Evolutionary conservation across 2,888 invertebrate species (phyloP).

Genomic region (Agrotis ipsilon): DNA sequence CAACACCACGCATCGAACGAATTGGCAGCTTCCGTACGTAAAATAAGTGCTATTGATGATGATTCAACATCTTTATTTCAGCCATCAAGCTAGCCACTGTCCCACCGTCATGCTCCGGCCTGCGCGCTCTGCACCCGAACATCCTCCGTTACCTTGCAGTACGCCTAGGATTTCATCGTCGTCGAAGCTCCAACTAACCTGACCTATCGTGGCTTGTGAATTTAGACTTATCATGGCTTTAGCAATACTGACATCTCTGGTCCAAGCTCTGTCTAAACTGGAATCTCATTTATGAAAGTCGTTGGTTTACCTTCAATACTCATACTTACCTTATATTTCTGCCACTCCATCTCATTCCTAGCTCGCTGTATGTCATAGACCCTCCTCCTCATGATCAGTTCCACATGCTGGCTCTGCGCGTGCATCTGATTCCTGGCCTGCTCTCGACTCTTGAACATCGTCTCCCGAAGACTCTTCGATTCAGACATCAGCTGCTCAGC

Average conservation of each 20-base stretch:
- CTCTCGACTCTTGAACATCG: conserved; percentile 95
- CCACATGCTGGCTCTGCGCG: conserved; percentile 95
- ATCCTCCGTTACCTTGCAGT: background rate
- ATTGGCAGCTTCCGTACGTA: background rate
- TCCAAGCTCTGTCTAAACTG: too few species aligned
- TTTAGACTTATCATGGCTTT: too few species aligned
- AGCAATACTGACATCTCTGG: background rate
- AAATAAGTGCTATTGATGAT: background rate
- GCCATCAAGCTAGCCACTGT: too few species aligned
- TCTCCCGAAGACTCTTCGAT: conserved; percentile 94
- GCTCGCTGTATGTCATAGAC: conserved; percentile 97
- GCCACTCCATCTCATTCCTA: conserved; percentile 97
- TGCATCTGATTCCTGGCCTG: conserved; percentile 95
- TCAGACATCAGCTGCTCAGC: conserved; percentile 96
- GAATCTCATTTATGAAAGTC: background rate
- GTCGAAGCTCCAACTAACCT: too few species aligned
- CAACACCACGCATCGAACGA: background rate
- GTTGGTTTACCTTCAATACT: background rate
- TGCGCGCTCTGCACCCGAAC: background rate
- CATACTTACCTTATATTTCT: conserved; percentile 89
- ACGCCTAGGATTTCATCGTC: too few species aligned
- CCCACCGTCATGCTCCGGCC: too few species aligned
- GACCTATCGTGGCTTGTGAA: too few species aligned
- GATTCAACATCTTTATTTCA: background rate
- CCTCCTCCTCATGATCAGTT: conserved; percentile 95